Percentiles rank a stretch among this genome's conserved stretches.
These are phyloP conservation scores for Megalopta genalis DNA, from an alignment of 1,140 invertebrate species.

Conservation along the genomic window DNA sequence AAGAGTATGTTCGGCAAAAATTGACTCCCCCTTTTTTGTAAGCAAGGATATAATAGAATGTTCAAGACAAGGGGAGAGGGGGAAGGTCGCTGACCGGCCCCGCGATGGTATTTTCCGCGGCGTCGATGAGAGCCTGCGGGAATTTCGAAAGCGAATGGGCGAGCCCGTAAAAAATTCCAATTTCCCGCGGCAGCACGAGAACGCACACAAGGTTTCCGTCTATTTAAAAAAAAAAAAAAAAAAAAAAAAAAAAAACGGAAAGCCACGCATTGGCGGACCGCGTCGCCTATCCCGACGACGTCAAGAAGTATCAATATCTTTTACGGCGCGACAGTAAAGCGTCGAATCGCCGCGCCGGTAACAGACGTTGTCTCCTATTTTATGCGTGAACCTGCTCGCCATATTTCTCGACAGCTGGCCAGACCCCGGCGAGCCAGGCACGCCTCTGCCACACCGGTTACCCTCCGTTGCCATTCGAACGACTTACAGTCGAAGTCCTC, in stretches of 20 bases:
- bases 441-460: too few relatives aligned
- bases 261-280: background rate
- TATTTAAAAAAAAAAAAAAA: background rate
- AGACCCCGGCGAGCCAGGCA: background rate
- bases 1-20: too few relatives aligned
- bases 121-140: too few relatives aligned
- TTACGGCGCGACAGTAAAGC: slow-evolving; percentile 58
- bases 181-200: background rate
- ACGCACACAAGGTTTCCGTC: background rate
- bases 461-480: background rate
- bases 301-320: slow-evolving; percentile 54
- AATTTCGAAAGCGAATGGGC: background rate
- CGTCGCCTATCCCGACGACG: background rate
- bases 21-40: too few relatives aligned
- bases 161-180: background rate
- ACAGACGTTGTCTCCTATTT: slow-evolving; percentile 58
- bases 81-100: too few relatives aligned
- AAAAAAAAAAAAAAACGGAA: too few relatives aligned
- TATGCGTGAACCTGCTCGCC: slow-evolving; percentile 53
- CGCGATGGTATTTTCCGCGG: too few relatives aligned
- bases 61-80: too few relatives aligned
- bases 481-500: slow-evolving; percentile 9
- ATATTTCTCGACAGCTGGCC: slow-evolving; percentile 60
- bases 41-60: too few relatives aligned
- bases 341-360: slow-evolving; percentile 53